Base-by-base conservation (phyloP, 2,888 invertebrate species). In the Arge pagana region DNA sequence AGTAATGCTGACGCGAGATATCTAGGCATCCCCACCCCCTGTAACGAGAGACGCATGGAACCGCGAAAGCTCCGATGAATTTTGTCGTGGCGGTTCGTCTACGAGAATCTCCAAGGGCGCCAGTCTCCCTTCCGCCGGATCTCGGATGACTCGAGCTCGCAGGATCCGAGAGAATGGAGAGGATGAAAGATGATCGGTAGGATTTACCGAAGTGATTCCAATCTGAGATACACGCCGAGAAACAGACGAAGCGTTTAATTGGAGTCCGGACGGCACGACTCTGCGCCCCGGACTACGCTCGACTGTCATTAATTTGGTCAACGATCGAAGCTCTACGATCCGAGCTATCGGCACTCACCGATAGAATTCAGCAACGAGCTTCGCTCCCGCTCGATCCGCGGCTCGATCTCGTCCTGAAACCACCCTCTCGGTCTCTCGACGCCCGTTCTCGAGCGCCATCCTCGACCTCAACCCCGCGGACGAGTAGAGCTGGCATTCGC, bases 341-440 rank as follows among this genome's bases (percentile, higher is more conserved):
- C 42, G 41, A 50, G 42, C 50, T 40, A 50, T 41, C 41, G 35
- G 26, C 50, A 26, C 50, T 18, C 50, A 35, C 42, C 30, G 50
- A 50, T 50, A 42, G 50, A 50, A 50, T 50, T 50, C 42, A 50
- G 50, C 42, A 50, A 50, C 50, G 50, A 50, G 50, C 33, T 42
- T 43, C 33, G 24, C 33, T 23, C n/a, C n/a, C n/a, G n/a, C n/a
- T n/a, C n/a, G n/a, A 43, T 33, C 31, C 19, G 41, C 24, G 13
- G 42, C 40, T 50, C 42, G 35, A 43, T 35, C 26, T 35, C 33
- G 13, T n/a, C 41, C 21, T 19, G 26, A 40, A 35, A 35, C 45
- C 33, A 33, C 45, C 21, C 45, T 23, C 45, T 15, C 43, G 31
- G 13, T 11, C 15, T 28, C 16, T 28, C 15, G 23, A 11, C 41